A percentile compares a stretch with the other conserved stretches of the same genome.
phyloP scores from a whole-genome alignment of 2,888 invertebrate species.

The Eledona agricola region DNA sequence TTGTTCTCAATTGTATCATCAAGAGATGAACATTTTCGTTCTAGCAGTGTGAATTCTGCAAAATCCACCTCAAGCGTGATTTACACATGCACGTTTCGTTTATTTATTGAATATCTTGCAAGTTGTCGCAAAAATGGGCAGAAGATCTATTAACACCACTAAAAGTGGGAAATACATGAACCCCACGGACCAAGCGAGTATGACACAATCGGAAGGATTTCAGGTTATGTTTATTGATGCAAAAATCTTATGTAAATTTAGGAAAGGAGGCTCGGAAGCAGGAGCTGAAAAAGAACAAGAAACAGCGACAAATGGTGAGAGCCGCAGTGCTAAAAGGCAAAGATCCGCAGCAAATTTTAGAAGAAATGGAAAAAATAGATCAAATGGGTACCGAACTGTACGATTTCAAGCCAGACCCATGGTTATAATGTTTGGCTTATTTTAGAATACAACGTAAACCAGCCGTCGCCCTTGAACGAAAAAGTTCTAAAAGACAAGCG shows the following conservation, averaged over 20 bases:
- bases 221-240: constrained; percentile 27
- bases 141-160: constrained; percentile 97
- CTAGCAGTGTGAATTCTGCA: no score
- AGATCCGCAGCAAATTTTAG: constrained; percentile 93
- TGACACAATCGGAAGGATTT: constrained; percentile 63
- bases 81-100: no score
- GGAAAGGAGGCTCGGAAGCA: constrained; percentile 98
- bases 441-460: constrained; percentile 92
- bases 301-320: constrained; percentile 94
- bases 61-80: background rate
- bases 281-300: constrained; percentile 98
- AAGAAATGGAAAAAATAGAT: constrained; percentile 97
- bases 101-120: constrained; percentile 4
- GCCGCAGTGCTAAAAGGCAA: constrained; percentile 98
- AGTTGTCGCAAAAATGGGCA: constrained; percentile 75
- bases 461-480: constrained; percentile 94
- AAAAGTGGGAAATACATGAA: constrained; percentile 99
- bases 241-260: constrained; percentile 56
- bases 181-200: constrained; percentile 98
- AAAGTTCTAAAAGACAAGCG: constrained; percentile 96
- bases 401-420: background rate
- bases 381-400: constrained; percentile 83
- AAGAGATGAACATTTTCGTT: no score
- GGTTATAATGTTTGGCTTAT: constrained; percentile 42
- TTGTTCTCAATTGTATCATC: no score